Evolutionary conservation across 2,888 invertebrate species (phyloP).

Genomic region (Eumacrocentrus americanus): DNA sequence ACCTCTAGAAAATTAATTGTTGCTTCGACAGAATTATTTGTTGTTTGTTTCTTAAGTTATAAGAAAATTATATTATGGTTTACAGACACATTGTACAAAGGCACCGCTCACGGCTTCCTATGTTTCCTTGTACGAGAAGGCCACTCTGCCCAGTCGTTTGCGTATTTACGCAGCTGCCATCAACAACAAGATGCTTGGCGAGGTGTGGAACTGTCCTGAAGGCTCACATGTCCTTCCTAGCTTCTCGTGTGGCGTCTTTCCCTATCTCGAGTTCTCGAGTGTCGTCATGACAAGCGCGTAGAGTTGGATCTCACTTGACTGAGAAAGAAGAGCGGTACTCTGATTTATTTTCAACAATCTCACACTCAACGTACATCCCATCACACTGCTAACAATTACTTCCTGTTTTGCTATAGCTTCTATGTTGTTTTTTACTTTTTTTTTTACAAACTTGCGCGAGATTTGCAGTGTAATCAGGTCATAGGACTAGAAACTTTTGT

Average conservation of each 20-base stretch:
- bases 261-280: slow-evolving; percentile 37
- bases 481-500: slow-evolving; percentile 50
- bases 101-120: slow-evolving; percentile 44
- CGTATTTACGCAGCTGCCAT: slow-evolving; percentile 39
- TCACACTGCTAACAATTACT: slow-evolving; percentile 5
- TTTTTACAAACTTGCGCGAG: slow-evolving; percentile 14
- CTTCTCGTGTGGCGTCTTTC: slow-evolving; percentile 40
- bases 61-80: slow-evolving; percentile 16
- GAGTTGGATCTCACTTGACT: neutral
- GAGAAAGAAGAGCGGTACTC: neutral
- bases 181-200: slow-evolving; percentile 37
- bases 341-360: neutral
- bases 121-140: slow-evolving; percentile 42
- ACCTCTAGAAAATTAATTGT: neutral
- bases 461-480: slow-evolving; percentile 33
- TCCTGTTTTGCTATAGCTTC: slow-evolving; percentile 11
- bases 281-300: neutral
- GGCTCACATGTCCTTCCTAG: slow-evolving; percentile 41
- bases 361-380: neutral
- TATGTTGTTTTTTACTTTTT: slow-evolving; percentile 18
- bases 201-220: slow-evolving; percentile 42
- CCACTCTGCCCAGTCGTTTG: slow-evolving; percentile 43
- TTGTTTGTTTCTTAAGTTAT: neutral
- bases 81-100: slow-evolving; percentile 50
- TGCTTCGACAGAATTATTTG: neutral